Evolutionary conservation across 2,113 vertebrate genomes (phyloP).

Genomic region (Hypanus sabinus): DNA sequence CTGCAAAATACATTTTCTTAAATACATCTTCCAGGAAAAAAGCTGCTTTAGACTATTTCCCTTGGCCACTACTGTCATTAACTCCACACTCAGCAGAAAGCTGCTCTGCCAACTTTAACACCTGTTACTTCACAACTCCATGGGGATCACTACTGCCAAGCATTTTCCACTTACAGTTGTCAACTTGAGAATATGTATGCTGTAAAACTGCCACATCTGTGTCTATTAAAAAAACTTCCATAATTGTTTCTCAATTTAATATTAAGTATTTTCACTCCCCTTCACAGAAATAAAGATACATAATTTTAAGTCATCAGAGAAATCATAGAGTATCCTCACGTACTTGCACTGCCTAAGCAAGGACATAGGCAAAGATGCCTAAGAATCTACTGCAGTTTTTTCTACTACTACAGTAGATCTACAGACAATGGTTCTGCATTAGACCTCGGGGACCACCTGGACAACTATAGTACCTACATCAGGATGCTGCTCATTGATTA

Average conservation of each 20-base stretch:
- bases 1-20: neutral
- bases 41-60: neutral
- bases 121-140: neutral
- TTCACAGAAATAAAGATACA: neutral
- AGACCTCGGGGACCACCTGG: too few relatives aligned
- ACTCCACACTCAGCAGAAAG: neutral
- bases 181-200: neutral
- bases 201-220: neutral
- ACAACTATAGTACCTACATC: too few relatives aligned
- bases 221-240: neutral
- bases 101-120: conserved; percentile 10
- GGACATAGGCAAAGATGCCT: too few relatives aligned
- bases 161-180: conserved; percentile 19
- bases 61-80: neutral
- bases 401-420: too few relatives aligned
- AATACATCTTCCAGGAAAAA: conserved; percentile 10
- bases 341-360: neutral
- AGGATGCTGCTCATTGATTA: too few relatives aligned
- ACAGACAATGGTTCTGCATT: too few relatives aligned
- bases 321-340: neutral
- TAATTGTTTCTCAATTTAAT: neutral
- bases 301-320: neutral
- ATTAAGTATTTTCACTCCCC: neutral
- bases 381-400: too few relatives aligned
- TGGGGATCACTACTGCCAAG: neutral